phyloP scores from a whole-genome alignment of 2,797 vertebrate genomes.

The Trematomus bernacchii region DNA sequence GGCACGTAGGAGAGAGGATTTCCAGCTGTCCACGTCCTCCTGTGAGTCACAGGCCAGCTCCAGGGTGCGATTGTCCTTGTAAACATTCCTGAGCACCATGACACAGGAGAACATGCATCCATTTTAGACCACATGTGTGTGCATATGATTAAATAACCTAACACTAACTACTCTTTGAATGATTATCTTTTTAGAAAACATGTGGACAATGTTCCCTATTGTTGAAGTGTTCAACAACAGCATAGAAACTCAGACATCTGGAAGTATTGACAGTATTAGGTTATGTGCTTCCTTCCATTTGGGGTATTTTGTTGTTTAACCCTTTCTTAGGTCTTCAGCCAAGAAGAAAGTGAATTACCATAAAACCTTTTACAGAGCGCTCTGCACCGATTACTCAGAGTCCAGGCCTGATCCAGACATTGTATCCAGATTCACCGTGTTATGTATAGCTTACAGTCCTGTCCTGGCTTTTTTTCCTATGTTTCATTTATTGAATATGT shows the following conservation, averaged over 20 bases:
- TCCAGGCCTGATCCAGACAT: conserved; percentile 1
- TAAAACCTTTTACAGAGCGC: conserved; percentile 38
- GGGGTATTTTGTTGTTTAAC: conserved; percentile 38
- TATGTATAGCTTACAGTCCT: not conserved
- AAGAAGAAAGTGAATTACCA: conserved; percentile 25
- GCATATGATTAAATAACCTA: not conserved
- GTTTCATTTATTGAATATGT: too few relatives aligned
- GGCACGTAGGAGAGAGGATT: conserved; percentile 94
- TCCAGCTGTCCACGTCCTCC: conserved; percentile 98
- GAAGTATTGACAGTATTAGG: conserved; percentile 37
- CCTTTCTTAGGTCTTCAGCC: conserved; percentile 1
- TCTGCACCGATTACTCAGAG: conserved; percentile 35
- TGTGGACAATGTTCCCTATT: not conserved
- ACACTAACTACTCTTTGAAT: not conserved
- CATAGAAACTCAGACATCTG: conserved; percentile 31
- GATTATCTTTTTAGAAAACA: not conserved
- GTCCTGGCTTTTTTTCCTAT: not conserved
- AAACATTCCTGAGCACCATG: conserved; percentile 90
- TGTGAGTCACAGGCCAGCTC: conserved; percentile 96
- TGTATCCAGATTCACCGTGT: not conserved
- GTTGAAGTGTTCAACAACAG: not conserved
- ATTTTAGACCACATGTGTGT: not conserved
- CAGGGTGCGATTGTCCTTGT: conserved; percentile 97
- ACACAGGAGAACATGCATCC: conserved; percentile 24
- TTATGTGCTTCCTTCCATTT: conserved; percentile 29